A percentile compares a stretch with the other conserved stretches of the same genome.
Conservation (phyloP, 2,113 vertebrate genomes). For the Heloderma charlesbogerti region DNA sequence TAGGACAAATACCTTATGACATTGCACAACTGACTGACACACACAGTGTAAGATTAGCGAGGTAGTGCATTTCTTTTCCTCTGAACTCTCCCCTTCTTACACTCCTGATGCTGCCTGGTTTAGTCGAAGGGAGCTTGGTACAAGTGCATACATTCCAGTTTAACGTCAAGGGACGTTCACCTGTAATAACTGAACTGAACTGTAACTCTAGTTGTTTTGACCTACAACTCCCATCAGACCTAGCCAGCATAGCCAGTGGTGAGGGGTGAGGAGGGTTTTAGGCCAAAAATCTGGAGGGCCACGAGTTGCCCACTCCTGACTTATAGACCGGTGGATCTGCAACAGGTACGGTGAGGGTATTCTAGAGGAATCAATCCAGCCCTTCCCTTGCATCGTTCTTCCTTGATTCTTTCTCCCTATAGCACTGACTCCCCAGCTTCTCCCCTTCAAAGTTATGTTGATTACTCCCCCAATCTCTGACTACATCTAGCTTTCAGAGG, state of each 20-base stretch:
- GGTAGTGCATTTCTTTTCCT: not conserved
- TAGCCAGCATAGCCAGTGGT: too few species aligned
- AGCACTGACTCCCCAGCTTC: not conserved
- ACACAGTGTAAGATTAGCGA: not conserved
- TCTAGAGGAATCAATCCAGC: too few species aligned
- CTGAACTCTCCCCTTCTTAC: not conserved
- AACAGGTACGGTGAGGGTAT: too few species aligned
- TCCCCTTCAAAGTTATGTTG: not conserved
- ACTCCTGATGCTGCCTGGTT: not conserved
- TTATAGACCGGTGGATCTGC: not conserved
- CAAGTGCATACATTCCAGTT: too few species aligned
- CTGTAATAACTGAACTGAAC: too few species aligned
- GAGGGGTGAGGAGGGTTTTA: too few species aligned
- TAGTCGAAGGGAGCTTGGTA: not conserved
- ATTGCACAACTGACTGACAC: not conserved
- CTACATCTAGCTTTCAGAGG: not conserved
- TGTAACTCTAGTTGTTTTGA: too few species aligned
- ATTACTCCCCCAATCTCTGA: not conserved
- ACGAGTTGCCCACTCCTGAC: not conserved
- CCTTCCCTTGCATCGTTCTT: not conserved
- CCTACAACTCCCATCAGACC: too few species aligned
- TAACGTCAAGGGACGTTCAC: too few species aligned
- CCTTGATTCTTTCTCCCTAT: not conserved
- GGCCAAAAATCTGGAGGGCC: too few species aligned
- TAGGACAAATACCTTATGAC: conserved; percentile 47